Evolutionary conservation across 2,113 vertebrate species (phyloP).

Genomic region (Tragelaphus scriptus): DNA sequence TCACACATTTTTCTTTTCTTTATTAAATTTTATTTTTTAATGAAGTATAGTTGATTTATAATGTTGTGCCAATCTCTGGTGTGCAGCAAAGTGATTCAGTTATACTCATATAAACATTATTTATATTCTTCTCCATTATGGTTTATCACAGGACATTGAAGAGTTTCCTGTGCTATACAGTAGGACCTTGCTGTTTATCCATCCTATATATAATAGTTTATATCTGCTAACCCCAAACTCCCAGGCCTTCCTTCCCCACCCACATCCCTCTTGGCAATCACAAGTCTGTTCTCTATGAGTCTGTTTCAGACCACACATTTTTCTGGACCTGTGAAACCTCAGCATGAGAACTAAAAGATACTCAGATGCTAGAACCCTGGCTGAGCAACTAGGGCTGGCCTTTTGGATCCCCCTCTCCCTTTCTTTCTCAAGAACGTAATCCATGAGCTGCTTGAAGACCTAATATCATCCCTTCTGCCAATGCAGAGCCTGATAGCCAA

Average conservation of each 20-base stretch:
- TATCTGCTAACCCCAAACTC: neutral
- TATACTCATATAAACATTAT: neutral
- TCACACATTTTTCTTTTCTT: neutral
- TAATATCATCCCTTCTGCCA: neutral
- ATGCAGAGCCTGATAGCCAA: neutral
- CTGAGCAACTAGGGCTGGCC: neutral
- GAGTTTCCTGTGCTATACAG: neutral
- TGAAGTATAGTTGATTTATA: neutral
- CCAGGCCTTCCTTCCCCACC: neutral
- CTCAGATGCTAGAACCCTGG: neutral
- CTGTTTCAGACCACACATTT: neutral
- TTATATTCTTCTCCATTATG: neutral
- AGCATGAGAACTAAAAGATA: neutral
- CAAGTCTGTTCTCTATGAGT: neutral
- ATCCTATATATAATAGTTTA: neutral
- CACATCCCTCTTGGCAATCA: neutral
- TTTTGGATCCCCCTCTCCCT: neutral
- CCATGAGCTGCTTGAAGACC: neutral
- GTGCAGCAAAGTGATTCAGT: neutral
- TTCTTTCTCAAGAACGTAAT: neutral
- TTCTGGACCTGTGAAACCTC: neutral
- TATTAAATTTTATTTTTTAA: neutral
- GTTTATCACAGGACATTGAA: neutral
- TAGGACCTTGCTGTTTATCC: neutral
- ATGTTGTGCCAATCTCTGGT: neutral